Evolutionary conservation across 2,888 invertebrate species (phyloP), one percentile per base, ranked within the genome.

Genomic region (Xestia xanthographa): DNA sequence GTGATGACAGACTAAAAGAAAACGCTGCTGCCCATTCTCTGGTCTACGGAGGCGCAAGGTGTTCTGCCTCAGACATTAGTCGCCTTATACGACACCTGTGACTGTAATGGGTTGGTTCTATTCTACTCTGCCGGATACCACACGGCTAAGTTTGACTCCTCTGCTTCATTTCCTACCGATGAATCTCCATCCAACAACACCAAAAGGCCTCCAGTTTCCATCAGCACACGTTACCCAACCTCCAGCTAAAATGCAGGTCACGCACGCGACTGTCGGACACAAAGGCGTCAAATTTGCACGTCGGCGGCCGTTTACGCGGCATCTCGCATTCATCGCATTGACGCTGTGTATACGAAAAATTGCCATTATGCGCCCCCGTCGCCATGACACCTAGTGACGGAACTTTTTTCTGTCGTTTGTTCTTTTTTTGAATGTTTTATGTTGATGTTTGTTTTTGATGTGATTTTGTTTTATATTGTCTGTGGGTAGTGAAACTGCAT

Each of bases 251-350:
- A 87, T 95, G 93, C 96, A 86, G 90, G 93, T 94, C 96, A 96
- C 96, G 96, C 93, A 88, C 93, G 89, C 90, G 88, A 89, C 90
- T 90, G 91, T 86, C 82, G 91, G 88, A 88, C 94, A 96, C 96
- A 96, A 96, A 96, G 94, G 96, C 94, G 90, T 91, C 95, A 96
- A 96, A 96, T 96, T 96, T 96, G 96, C 96, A 95, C 96, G 96
- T 94, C 95, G 94, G 93, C 89, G 92, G 92, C 95, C 95, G 95
- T 95, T 96, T 95, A 95, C 94, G 92, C 92, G 93, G 90, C 95
- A 95, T 95, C 95, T 94, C 93, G 94, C 95, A 95, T 95, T 95
- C 95, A 95, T 92, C 88, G 92, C 92, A 95, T 95, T 95, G 94
- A 94, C 86, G 84, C 87, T 86, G 89, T 95, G 95, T 95, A 93